Evolutionary conservation across 2,888 invertebrate species (phyloP).

Genomic region (Tipula vernalis): DNA sequence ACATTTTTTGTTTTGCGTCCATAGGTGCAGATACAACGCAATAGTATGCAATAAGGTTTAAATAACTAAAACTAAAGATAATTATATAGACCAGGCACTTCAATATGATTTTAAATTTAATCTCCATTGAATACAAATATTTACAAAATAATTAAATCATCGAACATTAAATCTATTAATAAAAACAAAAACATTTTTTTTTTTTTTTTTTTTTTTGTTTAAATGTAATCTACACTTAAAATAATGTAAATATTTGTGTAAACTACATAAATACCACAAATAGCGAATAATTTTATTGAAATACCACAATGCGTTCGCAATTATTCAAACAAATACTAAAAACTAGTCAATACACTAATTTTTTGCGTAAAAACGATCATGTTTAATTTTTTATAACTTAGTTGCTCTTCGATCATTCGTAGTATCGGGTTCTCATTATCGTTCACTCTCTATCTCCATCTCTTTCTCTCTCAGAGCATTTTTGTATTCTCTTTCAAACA

Average conservation of each 20-base stretch:
- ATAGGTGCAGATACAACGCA: too few relatives aligned
- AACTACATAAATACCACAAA: not conserved
- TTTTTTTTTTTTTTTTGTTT: too few relatives aligned
- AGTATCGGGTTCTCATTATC: not conserved
- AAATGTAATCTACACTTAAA: not conserved
- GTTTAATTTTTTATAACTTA: not conserved
- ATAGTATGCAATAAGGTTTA: too few relatives aligned
- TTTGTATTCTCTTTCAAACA: not conserved
- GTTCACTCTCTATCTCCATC: not conserved
- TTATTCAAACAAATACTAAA: not conserved
- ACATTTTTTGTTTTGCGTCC: too few relatives aligned
- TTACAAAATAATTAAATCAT: too few relatives aligned
- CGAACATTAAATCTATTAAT: too few relatives aligned
- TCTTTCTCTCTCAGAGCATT: not conserved
- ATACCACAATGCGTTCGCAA: not conserved
- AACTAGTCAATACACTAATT: not conserved
- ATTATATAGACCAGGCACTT: too few relatives aligned
- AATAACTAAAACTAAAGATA: too few relatives aligned
- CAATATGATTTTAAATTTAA: too few relatives aligned
- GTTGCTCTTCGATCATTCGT: not conserved
- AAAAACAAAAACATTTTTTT: too few relatives aligned
- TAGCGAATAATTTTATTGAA: not conserved
- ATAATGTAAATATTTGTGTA: not conserved
- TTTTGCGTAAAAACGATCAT: not conserved
- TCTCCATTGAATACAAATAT: too few relatives aligned